Evolutionary conservation across 2,113 vertebrate genomes (phyloP).

Genomic region (Protobothrops mucrosquamatus): DNA sequence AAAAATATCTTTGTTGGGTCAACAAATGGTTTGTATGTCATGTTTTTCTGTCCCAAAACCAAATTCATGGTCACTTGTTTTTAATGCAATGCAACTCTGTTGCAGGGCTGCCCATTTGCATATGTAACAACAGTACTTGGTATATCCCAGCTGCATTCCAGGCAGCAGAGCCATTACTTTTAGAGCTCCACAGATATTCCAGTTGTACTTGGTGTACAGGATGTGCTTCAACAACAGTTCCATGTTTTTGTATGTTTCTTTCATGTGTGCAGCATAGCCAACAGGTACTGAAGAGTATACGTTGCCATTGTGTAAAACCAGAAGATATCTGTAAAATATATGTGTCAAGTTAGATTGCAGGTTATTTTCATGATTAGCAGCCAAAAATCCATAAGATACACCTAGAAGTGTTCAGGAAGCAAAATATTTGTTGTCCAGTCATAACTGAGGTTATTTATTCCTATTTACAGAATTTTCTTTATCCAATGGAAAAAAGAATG

Average conservation of each 20-base stretch:
- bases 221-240: not conserved
- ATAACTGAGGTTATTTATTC: not conserved
- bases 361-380: not conserved
- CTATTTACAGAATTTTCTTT: not conserved
- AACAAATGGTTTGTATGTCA: not conserved
- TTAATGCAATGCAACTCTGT: not conserved
- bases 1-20: too few relatives aligned
- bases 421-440: not conserved
- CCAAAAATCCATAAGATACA: not conserved
- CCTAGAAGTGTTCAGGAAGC: not conserved
- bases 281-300: not conserved
- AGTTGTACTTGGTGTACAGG: not conserved
- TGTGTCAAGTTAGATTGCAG: not conserved
- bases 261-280: not conserved
- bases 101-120: not conserved
- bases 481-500: not conserved
- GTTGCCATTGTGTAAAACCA: not conserved
- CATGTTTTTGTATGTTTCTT: not conserved
- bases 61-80: not conserved
- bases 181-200: not conserved
- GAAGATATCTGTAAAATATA: not conserved
- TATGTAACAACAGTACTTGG: not conserved
- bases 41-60: not conserved
- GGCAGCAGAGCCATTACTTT: not conserved
- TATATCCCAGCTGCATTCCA: not conserved